Percentiles rank a stretch among this genome's conserved stretches.
Conservation (phyloP, 2,888 invertebrate genomes). For the Nephrocerus scutellatus region DNA sequence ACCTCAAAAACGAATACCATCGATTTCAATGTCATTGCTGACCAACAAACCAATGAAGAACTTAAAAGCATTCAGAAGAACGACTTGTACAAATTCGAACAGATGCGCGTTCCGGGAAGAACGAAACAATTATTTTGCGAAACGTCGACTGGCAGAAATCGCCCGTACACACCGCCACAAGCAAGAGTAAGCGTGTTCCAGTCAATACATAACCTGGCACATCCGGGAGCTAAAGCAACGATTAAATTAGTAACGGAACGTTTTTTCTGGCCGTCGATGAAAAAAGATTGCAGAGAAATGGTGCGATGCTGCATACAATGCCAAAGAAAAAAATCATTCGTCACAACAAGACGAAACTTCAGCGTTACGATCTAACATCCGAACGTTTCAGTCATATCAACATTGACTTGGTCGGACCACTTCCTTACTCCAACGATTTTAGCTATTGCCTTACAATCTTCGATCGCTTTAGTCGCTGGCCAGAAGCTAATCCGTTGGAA, state of each 20-base stretch:
- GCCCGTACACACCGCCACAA: too few relatives aligned
- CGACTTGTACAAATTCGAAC: too few relatives aligned
- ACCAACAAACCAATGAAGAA: too few relatives aligned
- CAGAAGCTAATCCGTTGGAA: conserved; percentile 2
- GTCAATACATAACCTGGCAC: neutral
- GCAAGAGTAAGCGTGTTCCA: too few relatives aligned
- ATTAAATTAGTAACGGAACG: neutral
- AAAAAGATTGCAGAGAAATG: too few relatives aligned
- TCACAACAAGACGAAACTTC: neutral
- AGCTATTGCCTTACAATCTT: conserved; percentile 8
- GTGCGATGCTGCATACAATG: conserved; percentile 1
- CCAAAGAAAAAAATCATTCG: conserved; percentile 3
- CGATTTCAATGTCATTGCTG: too few relatives aligned
- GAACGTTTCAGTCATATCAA: conserved; percentile 2
- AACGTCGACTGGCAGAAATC: too few relatives aligned
- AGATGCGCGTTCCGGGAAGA: too few relatives aligned
- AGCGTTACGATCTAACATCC: neutral
- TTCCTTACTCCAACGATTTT: neutral
- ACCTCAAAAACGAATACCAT: too few relatives aligned
- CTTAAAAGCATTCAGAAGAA: too few relatives aligned
- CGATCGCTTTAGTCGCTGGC: conserved; percentile 9
- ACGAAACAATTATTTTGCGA: too few relatives aligned
- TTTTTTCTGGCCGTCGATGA: conserved; percentile 1
- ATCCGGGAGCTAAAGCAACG: conserved; percentile 4
- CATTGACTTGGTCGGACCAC: conserved; percentile 3